Base-by-base conservation (phyloP, 2,888 invertebrate species). In the Rhingia rostrata region DNA sequence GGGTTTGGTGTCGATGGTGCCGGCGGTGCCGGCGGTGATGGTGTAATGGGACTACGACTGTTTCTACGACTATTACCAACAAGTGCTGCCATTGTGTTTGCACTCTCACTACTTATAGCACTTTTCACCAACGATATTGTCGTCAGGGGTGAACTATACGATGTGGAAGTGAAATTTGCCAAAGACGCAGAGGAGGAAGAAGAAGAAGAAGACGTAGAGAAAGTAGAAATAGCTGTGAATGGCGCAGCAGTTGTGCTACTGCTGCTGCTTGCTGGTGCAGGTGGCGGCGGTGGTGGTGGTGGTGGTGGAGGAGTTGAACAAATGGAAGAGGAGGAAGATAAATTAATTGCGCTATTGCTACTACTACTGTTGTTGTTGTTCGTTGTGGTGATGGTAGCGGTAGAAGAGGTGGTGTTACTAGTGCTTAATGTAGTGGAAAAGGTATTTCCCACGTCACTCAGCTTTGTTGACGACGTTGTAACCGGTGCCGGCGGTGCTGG, bases 231-330 rank as follows among this genome's bases (percentile, higher is more conserved):
- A 75, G 86, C 22, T 33, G 81, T 37, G 12, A 84, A 51, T 43
- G 78, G 32, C 12, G 63, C 39, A 22, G 58, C 49, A 45, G 56
- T 64, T 63, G 87, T 87, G 87, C 22, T 22, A 22, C 22, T 22
- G 22, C 22, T 22, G 22, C 22, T 22, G 22, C 87, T 88, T 87
- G 74, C 87, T 89, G 90, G 90, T 87, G 89, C 91, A 64, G 88
- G 89, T 84, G 92, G 89, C 72, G 89, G 90, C 32, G 89, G 89
- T 91, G 81, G 72, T 49, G 80, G 72, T 49, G 80, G 73, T 54
- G 78, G 69, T 37, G 49, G 63, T 45, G 81, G 69, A 14, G 86
- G 89, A 87, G 92, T 92, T 7, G 90, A 89, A 41, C 90, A 90
- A 60, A 90, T 89, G 33, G 89, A 89, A 41, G 88, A 86, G 14